Evolutionary conservation across 2,113 vertebrate species (phyloP), one percentile per base, ranked within the genome.

Genomic region (Motacilla tschutschensis): DNA sequence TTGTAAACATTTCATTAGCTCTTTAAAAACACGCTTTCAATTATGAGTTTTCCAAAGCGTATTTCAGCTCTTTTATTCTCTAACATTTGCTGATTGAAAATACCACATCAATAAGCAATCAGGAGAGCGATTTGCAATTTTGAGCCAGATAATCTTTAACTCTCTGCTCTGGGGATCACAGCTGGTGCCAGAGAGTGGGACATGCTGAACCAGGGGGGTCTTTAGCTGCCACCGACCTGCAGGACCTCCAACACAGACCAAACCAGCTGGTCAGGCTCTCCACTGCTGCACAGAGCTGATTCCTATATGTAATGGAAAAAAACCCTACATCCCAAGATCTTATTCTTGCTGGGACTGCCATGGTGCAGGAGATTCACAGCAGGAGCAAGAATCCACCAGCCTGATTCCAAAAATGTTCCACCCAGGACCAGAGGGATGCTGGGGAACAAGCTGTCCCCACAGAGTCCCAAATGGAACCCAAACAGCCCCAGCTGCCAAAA

Each of bases 51-150:
- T 91, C 93, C 48, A 60, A 66, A 78, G 48, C 17, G 0, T n/a
- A 53, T 71, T 89, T 85, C 69, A 85, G 65, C 36, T 71, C 41
- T 3, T 77, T 48, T 41, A 44, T 36, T 75, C 80, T 64, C 57
- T 40, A 78, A 72, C 43, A 4, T 22, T 59, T 16, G 6, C 79
- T 53, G 44, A 92, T 64, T 80, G 77, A 64, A 93, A 91, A 79
- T 53, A 79, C 76, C 73, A 85, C 73, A 83, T 91, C 89, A 75
- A 43, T 36, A 77, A 78, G 85, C n/a, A 85, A 75, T 75, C 74
- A 50, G 6, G 8, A 64, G 28, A 78, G 35, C 0, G 2, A 78
- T 14, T 25, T 77, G 60, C 71, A 40, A 48, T 80, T 81, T 25
- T 2, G 9, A 83, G 29, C 29, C 47, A 19, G 33, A 46, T 59